Evolutionary conservation across 2,113 vertebrate genomes (phyloP).

Genomic region (Apaloderma vittatum): DNA sequence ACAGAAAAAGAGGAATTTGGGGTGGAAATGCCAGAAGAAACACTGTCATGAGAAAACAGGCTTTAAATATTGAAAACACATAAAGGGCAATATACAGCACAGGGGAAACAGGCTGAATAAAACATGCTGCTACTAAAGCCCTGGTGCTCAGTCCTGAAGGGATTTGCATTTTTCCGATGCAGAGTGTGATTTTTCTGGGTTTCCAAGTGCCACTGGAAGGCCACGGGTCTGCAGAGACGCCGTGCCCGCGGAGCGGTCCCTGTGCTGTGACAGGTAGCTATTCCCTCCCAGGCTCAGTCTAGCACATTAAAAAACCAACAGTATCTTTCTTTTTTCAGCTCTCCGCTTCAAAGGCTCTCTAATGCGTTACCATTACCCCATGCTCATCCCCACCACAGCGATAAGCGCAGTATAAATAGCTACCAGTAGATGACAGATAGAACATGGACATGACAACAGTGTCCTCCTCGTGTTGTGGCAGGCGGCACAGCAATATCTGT

Average conservation of each 20-base stretch:
- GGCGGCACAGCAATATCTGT: background rate
- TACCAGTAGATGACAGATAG: conserved; percentile 69
- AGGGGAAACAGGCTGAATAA: conserved; percentile 34
- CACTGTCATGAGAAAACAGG: background rate
- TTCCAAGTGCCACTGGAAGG: background rate
- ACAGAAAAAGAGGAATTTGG: background rate
- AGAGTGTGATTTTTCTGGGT: background rate
- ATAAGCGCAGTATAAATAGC: conserved; percentile 62
- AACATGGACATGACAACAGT: conserved; percentile 59
- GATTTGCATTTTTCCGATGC: background rate
- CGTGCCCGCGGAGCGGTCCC: background rate
- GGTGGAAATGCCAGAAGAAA: background rate
- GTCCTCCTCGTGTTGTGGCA: conserved; percentile 26
- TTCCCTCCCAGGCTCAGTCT: conserved; percentile 57
- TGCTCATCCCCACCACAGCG: conserved; percentile 26
- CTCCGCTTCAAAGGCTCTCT: conserved; percentile 35
- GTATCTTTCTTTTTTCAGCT: conserved; percentile 41
- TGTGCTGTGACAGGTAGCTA: conserved; percentile 19
- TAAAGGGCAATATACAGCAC: background rate
- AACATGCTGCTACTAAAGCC: conserved; percentile 16
- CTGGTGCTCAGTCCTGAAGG: background rate
- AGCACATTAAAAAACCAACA: conserved; percentile 33
- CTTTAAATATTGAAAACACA: conserved; percentile 44
- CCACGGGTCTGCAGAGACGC: background rate
- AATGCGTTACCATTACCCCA: background rate